Conservation (phyloP, 2,113 vertebrate species). For the Solenodon paradoxus region DNA sequence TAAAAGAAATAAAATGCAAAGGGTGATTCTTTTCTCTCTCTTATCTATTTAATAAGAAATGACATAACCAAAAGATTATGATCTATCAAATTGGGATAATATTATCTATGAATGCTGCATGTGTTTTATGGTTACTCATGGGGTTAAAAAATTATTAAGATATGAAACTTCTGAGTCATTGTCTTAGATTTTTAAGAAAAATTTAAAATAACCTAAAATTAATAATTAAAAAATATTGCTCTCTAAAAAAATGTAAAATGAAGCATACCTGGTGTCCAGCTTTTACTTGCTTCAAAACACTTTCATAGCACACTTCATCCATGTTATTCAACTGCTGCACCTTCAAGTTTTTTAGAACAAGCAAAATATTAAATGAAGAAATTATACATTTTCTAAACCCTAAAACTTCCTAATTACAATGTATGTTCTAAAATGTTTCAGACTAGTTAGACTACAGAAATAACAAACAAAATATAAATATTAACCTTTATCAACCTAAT, state of each 20-base stretch:
- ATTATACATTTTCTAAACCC: background rate
- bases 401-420: background rate
- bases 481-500: background rate
- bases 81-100: background rate
- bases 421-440: background rate
- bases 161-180: background rate
- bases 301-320: conserved; percentile 98
- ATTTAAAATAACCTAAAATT: background rate
- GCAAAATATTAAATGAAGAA: conserved; percentile 45
- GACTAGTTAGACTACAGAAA: conserved; percentile 2
- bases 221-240: no score
- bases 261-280: conserved; percentile 93
- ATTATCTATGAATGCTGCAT: background rate
- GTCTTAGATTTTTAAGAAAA: conserved; percentile 1
- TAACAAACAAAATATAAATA: background rate
- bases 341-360: conserved; percentile 79
- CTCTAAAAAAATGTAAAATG: conserved; percentile 37
- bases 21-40: background rate
- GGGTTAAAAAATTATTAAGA: conserved; percentile 14
- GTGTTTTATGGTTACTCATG: background rate
- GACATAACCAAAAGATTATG: background rate
- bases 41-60: conserved; percentile 12
- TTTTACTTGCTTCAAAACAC: conserved; percentile 94
- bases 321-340: conserved; percentile 95
- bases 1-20: background rate